These are phyloP conservation scores for Pemphredon lugubris DNA, from an alignment of 2,888 invertebrate species.

Conservation along the genomic window DNA sequence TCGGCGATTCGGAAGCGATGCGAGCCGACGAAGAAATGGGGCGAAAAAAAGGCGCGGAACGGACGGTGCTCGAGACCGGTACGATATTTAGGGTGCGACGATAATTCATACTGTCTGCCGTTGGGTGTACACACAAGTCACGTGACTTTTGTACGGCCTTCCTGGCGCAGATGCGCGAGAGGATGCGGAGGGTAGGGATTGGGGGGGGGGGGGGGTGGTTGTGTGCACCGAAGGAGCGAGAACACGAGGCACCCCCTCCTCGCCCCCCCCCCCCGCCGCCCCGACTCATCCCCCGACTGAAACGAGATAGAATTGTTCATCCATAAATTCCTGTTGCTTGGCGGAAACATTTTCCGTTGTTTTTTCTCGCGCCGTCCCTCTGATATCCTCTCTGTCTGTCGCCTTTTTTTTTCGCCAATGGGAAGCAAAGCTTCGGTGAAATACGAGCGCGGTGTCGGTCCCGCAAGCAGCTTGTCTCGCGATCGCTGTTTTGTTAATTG, in stretches of 20 bases:
- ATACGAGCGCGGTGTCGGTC: slow-evolving; percentile 39
- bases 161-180: slow-evolving; percentile 53
- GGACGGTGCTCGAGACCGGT: slow-evolving; percentile 33
- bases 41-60: slow-evolving; percentile 37
- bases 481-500: slow-evolving; percentile 68
- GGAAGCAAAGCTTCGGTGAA: slow-evolving; percentile 38
- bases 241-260: slow-evolving; percentile 52
- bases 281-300: no score
- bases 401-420: slow-evolving; percentile 27
- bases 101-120: slow-evolving; percentile 57
- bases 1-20: slow-evolving; percentile 13
- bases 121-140: slow-evolving; percentile 42
- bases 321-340: slow-evolving; percentile 69
- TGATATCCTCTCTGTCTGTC: neutral
- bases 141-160: slow-evolving; percentile 59
- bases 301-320: slow-evolving; percentile 64
- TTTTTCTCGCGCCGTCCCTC: slow-evolving; percentile 44
- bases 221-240: slow-evolving; percentile 43
- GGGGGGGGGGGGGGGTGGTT: no score
- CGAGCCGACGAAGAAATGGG: slow-evolving; percentile 50
- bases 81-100: slow-evolving; percentile 55
- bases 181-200: slow-evolving; percentile 20
- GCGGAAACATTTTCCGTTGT: slow-evolving; percentile 53
- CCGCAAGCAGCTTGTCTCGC: slow-evolving; percentile 65
- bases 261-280: no score